Conservation (phyloP, 2,113 vertebrate species). For the Laterallus jamaicensis region DNA sequence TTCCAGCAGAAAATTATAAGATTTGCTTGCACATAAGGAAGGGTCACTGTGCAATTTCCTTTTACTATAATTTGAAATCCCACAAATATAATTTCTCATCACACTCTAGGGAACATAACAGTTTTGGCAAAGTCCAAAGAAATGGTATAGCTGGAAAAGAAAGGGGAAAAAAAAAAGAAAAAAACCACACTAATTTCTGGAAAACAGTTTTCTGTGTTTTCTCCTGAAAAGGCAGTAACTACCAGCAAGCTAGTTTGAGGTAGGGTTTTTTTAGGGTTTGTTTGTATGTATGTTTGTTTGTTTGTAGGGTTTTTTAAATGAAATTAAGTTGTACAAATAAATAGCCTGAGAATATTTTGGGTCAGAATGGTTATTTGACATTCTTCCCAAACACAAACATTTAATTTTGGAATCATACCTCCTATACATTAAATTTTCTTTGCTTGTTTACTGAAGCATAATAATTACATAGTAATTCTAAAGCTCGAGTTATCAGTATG, state of each 20-base stretch:
- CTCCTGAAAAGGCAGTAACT: background rate
- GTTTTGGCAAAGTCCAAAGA: background rate
- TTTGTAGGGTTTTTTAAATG: background rate
- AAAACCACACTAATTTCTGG: background rate
- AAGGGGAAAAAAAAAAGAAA: background rate
- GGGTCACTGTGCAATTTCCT: slow-evolving; percentile 70
- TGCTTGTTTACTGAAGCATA: slow-evolving; percentile 45
- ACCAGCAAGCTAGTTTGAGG: background rate
- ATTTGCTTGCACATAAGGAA: slow-evolving; percentile 54
- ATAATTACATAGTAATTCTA: slow-evolving; percentile 32
- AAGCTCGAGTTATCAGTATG: slow-evolving; percentile 40
- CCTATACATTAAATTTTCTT: slow-evolving; percentile 1
- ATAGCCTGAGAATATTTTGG: background rate
- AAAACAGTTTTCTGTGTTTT: background rate
- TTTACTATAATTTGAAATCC: slow-evolving; percentile 68
- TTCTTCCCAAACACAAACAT: slow-evolving; percentile 31
- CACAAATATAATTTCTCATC: slow-evolving; percentile 28
- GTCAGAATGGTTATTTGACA: background rate
- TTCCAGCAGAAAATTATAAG: slow-evolving; percentile 58
- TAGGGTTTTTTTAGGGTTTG: background rate
- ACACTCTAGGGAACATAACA: slow-evolving; percentile 2
- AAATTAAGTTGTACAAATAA: slow-evolving; percentile 24
- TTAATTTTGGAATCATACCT: slow-evolving; percentile 53
- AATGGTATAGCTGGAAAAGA: background rate
- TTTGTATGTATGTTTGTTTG: no score